Evolutionary conservation across 2,113 vertebrate genomes (phyloP).

Genomic region (Syngnathoides biaculeatus): DNA sequence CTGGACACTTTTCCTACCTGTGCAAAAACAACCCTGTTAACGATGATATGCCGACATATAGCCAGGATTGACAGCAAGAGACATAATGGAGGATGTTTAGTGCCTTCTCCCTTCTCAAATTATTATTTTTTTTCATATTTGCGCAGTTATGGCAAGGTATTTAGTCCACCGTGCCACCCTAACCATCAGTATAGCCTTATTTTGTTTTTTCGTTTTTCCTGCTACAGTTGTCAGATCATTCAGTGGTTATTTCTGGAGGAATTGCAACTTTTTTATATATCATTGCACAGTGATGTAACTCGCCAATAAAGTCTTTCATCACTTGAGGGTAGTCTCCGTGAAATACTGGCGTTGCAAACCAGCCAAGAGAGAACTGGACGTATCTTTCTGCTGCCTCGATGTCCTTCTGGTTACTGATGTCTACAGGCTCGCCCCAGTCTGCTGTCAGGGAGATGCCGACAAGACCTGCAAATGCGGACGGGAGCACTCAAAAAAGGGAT

Average conservation of each 20-base stretch:
- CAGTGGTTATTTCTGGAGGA: background rate
- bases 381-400: conserved; percentile 88
- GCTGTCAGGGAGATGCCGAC: conserved; percentile 88
- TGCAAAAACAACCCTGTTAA: background rate
- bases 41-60: background rate
- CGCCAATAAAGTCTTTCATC: conserved; percentile 90
- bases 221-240: background rate
- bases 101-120: too few relatives aligned
- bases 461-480: conserved; percentile 70
- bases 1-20: conserved; percentile 84
- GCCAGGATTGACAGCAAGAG: background rate
- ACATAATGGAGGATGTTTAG: too few relatives aligned
- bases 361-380: conserved; percentile 88
- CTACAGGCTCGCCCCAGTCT: conserved; percentile 88
- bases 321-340: conserved; percentile 93
- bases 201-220: too few relatives aligned
- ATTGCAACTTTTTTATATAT: background rate
- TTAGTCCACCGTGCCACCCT: too few relatives aligned
- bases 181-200: too few relatives aligned
- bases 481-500: conserved; percentile 13
- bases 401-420: conserved; percentile 81
- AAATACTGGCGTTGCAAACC: conserved; percentile 92
- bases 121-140: too few relatives aligned
- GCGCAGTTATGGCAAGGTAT: too few relatives aligned
- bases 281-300: conserved; percentile 28